These are phyloP conservation scores for Tenthredo scrophulariae DNA, from an alignment of 2,888 invertebrate species.

Conservation along the genomic window DNA sequence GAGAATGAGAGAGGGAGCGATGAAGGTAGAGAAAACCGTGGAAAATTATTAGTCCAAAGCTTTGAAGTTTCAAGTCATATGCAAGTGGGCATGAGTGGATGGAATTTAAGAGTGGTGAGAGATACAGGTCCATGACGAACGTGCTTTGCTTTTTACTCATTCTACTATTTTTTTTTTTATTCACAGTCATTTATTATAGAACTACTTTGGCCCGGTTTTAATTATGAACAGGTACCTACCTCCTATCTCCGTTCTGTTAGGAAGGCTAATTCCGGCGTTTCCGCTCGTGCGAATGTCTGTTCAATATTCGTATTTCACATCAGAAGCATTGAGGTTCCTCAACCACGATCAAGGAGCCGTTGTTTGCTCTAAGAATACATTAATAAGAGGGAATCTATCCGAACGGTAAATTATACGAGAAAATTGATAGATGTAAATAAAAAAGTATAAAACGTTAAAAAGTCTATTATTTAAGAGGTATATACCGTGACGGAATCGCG, in stretches of 20 bases:
- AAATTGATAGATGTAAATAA: constrained; percentile 34
- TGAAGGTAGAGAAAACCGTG: background rate
- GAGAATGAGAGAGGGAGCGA: background rate
- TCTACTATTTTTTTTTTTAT: constrained; percentile 15
- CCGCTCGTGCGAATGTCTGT: constrained; percentile 28
- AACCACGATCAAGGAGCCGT: constrained; percentile 8
- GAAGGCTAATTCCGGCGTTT: background rate
- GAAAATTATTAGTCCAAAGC: constrained; percentile 39
- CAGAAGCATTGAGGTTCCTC: background rate
- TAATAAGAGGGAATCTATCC: background rate
- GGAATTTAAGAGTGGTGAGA: background rate
- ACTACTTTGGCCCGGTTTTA: constrained; percentile 2
- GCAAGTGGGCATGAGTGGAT: constrained; percentile 9
- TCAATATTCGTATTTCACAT: constrained; percentile 14
- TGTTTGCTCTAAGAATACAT: background rate
- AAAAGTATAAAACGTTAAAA: constrained; percentile 13
- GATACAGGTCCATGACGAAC: background rate
- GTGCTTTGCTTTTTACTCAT: constrained; percentile 4
- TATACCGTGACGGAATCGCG: background rate
- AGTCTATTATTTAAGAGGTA: background rate
- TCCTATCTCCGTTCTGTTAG: background rate
- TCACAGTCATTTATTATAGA: constrained; percentile 24
- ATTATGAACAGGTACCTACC: constrained; percentile 6
- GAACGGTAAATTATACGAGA: background rate
- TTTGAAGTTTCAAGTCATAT: constrained; percentile 32